These are phyloP conservation scores for Elysia crispata DNA, from an alignment of 2,888 invertebrate genomes.

Conservation along the genomic window DNA sequence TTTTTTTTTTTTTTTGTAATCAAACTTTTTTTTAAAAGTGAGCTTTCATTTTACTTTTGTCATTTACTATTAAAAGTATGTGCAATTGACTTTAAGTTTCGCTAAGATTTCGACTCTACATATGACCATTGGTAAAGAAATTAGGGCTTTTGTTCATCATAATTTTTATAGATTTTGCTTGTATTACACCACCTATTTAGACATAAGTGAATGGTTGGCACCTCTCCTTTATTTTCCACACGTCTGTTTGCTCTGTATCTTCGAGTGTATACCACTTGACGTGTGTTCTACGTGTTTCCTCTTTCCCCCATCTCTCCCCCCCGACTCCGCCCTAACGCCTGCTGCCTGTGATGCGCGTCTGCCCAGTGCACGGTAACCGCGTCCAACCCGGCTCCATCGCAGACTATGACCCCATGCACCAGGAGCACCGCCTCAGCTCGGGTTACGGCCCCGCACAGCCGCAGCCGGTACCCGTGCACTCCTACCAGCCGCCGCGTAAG, in stretches of 20 bases:
- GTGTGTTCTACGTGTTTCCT: not conserved
- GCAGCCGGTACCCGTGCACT: not conserved
- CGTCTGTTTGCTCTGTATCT: not conserved
- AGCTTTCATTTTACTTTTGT: too few species aligned
- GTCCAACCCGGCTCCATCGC: slow-evolving; percentile 80
- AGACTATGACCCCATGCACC: slow-evolving; percentile 95
- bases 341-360: not conserved
- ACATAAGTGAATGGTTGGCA: too few species aligned
- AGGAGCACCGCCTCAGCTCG: slow-evolving; percentile 79
- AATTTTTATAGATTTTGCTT: too few species aligned
- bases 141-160: too few species aligned
- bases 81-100: too few species aligned
- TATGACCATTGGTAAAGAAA: too few species aligned
- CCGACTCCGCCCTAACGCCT: not conserved
- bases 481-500: slow-evolving; percentile 39
- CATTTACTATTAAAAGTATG: too few species aligned
- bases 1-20: too few species aligned
- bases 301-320: too few species aligned
- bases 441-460: slow-evolving; percentile 20
- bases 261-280: not conserved
- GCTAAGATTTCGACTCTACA: too few species aligned
- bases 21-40: too few species aligned
- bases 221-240: not conserved
- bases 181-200: too few species aligned
- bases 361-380: slow-evolving; percentile 43